A percentile compares a stretch with the other conserved stretches of the same genome.
These are phyloP conservation scores for Chrysemys picta DNA, from an alignment of 2,113 vertebrate species.

Conservation along the genomic window DNA sequence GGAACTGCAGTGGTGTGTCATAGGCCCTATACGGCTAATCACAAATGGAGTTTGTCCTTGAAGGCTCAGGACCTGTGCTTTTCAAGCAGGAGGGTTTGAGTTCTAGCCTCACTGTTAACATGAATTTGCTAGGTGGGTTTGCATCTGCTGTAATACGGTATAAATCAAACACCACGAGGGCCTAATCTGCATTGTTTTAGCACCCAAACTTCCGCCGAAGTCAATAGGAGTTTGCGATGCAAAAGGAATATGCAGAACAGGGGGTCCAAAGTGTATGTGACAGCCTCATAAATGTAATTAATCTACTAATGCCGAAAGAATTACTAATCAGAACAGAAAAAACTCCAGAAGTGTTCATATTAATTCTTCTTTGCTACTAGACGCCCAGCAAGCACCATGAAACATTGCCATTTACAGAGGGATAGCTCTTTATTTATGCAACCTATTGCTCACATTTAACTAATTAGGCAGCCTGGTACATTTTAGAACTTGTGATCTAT, in stretches of 20 bases:
- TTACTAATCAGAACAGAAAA: slow-evolving; percentile 72
- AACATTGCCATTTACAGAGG: slow-evolving; percentile 61
- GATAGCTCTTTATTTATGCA: slow-evolving; percentile 75
- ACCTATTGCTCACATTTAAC: slow-evolving; percentile 74
- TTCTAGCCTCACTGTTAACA: neutral
- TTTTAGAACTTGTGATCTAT: slow-evolving; percentile 64
- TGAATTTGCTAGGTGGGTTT: neutral
- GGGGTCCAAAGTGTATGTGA: slow-evolving; percentile 66
- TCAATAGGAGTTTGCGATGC: slow-evolving; percentile 50
- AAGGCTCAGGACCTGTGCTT: neutral
- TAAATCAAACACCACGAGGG: neutral
- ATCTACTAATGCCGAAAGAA: slow-evolving; percentile 66
- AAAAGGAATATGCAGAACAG: slow-evolving; percentile 63
- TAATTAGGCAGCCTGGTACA: slow-evolving; percentile 74
- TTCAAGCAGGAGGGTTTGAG: neutral
- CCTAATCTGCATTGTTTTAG: neutral
- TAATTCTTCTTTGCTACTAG: slow-evolving; percentile 73
- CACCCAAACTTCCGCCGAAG: slow-evolving; percentile 1
- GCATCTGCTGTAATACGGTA: neutral
- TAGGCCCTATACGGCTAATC: neutral
- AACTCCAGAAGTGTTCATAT: slow-evolving; percentile 65
- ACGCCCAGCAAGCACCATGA: slow-evolving; percentile 61
- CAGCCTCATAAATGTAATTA: slow-evolving; percentile 68
- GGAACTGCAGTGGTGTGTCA: neutral
- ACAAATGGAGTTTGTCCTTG: neutral